Evolutionary conservation across 2,113 vertebrate species (phyloP), one percentile per base, ranked within the genome.

Genomic region (Polyodon spathula): DNA sequence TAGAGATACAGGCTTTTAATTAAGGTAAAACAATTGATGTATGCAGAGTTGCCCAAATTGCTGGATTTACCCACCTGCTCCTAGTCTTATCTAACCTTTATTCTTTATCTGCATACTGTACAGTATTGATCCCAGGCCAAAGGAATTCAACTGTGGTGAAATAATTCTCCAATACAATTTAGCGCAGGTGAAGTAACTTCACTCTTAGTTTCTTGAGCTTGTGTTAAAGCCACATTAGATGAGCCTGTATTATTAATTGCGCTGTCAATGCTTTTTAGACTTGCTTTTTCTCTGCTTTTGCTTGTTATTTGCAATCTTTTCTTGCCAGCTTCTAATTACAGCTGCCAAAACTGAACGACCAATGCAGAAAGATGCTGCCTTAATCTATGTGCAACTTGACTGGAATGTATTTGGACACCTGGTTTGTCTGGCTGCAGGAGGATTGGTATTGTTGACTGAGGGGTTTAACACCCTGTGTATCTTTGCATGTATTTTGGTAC

Each of bases 301-400:
- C 40, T 10, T 14, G 46, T 43, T 46, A 27, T 42, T 12, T 54
- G 12, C 8, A 64, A 43, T 8, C 50, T 3, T 27, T 27, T 27
- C 27, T 27, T 27, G 2, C 27, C 27, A 27, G 27, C 27, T 27
- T 27, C 44, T 41, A 58, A 43, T 48, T 55, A 43, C 48, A 56
- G 55, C 54, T 56, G 54, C 56, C 50, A 59, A 50, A 12, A 57
- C 16, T 37, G 42, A 39, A 59, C 53, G 11, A 38, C 17, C 39
- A 59, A 27, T 43, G 40, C 27, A 27, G 27, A 16, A 64, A 40
- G 63, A 39, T 42, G 56, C 56, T 64, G 50, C 63, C 63, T 64
- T 64, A 58, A 59, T 58, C 44, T 37, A 44, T 12, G 11, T 27
- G 27, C 41, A 27, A 27, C 27, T 27, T 27, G 27, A 27, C 27